Percentiles rank a stretch among this genome's conserved stretches.
Conservation (phyloP, 1,140 invertebrate species). For the Trachelipus rathkii region DNA sequence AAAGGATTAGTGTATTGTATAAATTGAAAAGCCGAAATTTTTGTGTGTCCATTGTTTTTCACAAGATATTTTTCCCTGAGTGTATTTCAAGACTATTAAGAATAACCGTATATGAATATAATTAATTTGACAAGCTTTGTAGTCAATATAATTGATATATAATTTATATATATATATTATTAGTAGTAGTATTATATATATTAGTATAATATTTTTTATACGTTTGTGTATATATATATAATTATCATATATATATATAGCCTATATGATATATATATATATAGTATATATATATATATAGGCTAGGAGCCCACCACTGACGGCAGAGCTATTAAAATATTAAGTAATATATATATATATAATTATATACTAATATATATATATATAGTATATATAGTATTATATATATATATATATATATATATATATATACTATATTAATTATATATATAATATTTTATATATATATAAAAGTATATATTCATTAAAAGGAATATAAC, state of each 20-base stretch:
- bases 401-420: slow-evolving; percentile 14
- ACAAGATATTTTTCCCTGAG: no score
- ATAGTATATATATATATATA: background rate
- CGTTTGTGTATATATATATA: background rate
- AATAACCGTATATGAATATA: no score
- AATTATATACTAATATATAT: background rate
- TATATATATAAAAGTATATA: background rate
- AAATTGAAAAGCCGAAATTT: background rate
- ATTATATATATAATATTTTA: background rate
- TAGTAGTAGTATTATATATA: no score
- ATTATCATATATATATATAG: background rate
- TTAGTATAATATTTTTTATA: background rate
- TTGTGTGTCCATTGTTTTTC: no score
- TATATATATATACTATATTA: background rate
- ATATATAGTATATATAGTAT: background rate
- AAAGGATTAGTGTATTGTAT: no score
- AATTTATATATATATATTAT: no score
- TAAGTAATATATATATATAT: slow-evolving; percentile 3
- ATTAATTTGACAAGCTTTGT: no score
- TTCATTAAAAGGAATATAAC: background rate
- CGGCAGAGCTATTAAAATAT: background rate
- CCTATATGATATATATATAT: no score
- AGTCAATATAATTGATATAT: no score
- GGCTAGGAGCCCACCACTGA: no score
- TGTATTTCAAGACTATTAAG: no score